Percentiles rank a stretch among this genome's conserved stretches.
Conservation (phyloP, 1,140 invertebrate species). For the Heterodera carotae region DNA sequence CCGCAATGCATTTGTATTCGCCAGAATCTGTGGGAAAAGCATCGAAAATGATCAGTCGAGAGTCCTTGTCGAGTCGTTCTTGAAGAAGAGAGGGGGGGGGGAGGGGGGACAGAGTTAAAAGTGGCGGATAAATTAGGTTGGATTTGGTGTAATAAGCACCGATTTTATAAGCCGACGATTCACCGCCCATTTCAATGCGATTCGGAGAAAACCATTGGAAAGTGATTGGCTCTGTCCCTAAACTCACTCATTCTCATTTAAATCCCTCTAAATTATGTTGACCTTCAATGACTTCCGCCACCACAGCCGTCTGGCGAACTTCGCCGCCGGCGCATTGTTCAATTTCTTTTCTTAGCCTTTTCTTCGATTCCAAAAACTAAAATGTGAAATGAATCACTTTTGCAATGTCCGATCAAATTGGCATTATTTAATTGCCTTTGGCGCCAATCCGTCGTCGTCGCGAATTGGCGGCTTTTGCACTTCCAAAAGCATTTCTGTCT, state of each 20-base stretch:
- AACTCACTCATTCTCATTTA: constrained; percentile 21
- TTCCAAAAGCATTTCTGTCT: constrained; percentile 49
- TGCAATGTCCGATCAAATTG: neutral
- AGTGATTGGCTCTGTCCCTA: constrained; percentile 54
- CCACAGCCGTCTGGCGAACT: constrained; percentile 36
- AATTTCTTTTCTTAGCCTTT: constrained; percentile 23
- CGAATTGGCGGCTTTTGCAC: constrained; percentile 38
- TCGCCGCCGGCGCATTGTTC: constrained; percentile 7
- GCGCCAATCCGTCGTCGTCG: constrained; percentile 38
- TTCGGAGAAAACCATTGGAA: constrained; percentile 54
- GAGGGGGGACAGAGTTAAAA: neutral
- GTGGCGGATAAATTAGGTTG: too few species aligned
- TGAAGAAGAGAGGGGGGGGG: neutral
- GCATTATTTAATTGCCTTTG: constrained; percentile 20
- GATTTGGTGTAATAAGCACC: constrained; percentile 1
- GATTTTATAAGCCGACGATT: constrained; percentile 49
- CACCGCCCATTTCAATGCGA: constrained; percentile 45
- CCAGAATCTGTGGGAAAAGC: constrained; percentile 87
- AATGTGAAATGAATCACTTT: neutral
- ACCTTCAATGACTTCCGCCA: constrained; percentile 56
- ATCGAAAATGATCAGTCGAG: constrained; percentile 80
- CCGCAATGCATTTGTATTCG: constrained; percentile 84
- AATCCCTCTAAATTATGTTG: neutral
- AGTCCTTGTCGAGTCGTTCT: constrained; percentile 43
- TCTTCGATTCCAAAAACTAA: constrained; percentile 40